These are phyloP conservation scores for Erpetoichthys calabaricus DNA, from an alignment of 2,797 vertebrate species.

Conservation along the genomic window DNA sequence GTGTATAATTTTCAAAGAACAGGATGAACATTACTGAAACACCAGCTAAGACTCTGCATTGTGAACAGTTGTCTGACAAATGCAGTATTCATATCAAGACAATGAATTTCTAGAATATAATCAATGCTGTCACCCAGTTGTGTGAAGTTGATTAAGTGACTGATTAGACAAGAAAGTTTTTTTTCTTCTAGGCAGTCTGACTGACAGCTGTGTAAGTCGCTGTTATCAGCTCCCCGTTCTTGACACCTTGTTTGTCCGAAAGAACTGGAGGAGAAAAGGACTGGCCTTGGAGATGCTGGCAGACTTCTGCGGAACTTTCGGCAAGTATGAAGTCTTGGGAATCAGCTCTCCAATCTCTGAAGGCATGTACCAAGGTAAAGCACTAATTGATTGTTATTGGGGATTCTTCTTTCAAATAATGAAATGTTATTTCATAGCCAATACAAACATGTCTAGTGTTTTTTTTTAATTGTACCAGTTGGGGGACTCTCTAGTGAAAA, in stretches of 20 bases:
- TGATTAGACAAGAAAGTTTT: not conserved
- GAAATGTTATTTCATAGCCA: too few species aligned
- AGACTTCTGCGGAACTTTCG: constrained; percentile 70
- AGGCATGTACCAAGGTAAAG: constrained; percentile 70
- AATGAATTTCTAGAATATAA: too few species aligned
- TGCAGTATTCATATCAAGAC: too few species aligned
- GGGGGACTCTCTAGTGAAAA: not conserved
- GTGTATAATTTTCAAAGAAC: too few species aligned
- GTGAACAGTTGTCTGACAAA: too few species aligned
- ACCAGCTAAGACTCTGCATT: too few species aligned
- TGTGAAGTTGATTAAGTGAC: too few species aligned
- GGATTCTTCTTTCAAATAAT: too few species aligned
- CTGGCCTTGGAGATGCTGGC: constrained; percentile 63
- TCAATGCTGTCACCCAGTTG: too few species aligned
- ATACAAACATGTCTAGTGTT: too few species aligned
- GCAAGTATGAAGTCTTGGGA: constrained; percentile 59
- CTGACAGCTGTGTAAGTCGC: constrained; percentile 35
- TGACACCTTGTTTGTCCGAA: constrained; percentile 71
- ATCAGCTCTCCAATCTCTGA: constrained; percentile 70
- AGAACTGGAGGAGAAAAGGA: constrained; percentile 51
- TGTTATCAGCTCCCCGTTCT: constrained; percentile 73
- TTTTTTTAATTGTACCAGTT: not conserved
- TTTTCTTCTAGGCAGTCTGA: constrained; percentile 58
- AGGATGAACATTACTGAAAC: too few species aligned
- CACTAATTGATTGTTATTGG: not conserved